These are phyloP conservation scores for Apus apus DNA, from an alignment of 2,113 vertebrate genomes.

Conservation along the genomic window DNA sequence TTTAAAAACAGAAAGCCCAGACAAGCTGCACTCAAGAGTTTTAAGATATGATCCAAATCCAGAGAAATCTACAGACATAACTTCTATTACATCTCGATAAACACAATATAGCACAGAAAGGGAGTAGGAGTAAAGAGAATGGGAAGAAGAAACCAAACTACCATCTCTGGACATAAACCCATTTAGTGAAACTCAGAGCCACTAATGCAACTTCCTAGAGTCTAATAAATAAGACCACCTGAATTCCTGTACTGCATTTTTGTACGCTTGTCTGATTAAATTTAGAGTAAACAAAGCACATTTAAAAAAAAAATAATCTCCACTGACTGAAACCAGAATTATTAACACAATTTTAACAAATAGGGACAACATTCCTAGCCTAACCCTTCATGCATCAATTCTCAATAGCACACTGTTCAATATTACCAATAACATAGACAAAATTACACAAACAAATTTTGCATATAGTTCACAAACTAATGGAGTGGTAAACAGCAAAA, in stretches of 20 bases:
- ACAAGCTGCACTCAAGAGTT: background rate
- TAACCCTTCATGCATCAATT: background rate
- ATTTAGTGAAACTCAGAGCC: background rate
- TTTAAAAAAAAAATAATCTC: background rate
- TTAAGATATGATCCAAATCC: background rate
- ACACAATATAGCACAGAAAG: background rate
- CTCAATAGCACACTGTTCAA: background rate
- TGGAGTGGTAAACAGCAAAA: background rate
- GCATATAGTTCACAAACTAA: background rate
- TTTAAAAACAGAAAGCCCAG: background rate
- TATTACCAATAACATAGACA: background rate
- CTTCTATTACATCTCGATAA: background rate
- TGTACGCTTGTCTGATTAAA: background rate
- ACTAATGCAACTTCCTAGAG: background rate
- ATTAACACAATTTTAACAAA: background rate
- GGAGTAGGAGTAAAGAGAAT: background rate
- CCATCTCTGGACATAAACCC: background rate
- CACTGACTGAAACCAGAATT: background rate
- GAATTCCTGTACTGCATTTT: background rate
- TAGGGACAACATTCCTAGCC: background rate
- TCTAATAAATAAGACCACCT: background rate
- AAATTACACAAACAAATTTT: background rate
- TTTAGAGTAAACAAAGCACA: background rate
- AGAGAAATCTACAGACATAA: background rate
- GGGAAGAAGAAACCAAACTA: background rate